Base-by-base conservation (phyloP, 1,140 invertebrate species). In the Lithobius niger region DNA sequence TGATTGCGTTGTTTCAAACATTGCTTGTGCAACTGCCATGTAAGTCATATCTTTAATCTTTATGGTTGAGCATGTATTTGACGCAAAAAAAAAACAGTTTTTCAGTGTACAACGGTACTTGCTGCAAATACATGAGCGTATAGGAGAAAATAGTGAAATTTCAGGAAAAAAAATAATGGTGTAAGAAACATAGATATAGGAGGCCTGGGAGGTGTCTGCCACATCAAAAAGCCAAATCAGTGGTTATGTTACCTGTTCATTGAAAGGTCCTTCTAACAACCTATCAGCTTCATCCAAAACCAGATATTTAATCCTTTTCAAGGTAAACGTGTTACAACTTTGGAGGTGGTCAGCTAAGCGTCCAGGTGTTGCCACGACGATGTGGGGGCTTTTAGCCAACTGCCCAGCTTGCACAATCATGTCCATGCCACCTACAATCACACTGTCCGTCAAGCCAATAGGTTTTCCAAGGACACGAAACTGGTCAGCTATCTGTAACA, bases 251-350 rank as follows among this genome's bases (percentile, higher is more conserved):
- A 67, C 75, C 63, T 88, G 84, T 27, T 82, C 74, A 72, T 88
- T 82, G 69, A 86, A 88, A 44, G 81, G 75, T 57, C 86, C 86
- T 69, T 81, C 79, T n/a, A 91, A 72, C 49, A 93, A 70, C 69
- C 84, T 79, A 69, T 96, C 92, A 22, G 91, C 92, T 77, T 97
- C 93, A 72, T 97, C 93, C 26, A 95, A 69, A 2, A 97, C 86
- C 31, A 93, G 68, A 74, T 86, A 95, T 66, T 85, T 82, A 3
- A 94, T 79, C 62, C 78, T 81, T 64, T 82, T 80, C 28, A 94
- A 79, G 10, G 80, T 79, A 68, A 91, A 89, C 22, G 84, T 89
- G 62, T 88, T 74, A 69, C 79, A 90, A 54, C 84, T 88, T 58
- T 84, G 79, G 4, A 96, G 72, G 68, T 94, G 88, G 72, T 96